Evolutionary conservation across 2,113 vertebrate genomes (phyloP).

Genomic region (Actinemys pallida): DNA sequence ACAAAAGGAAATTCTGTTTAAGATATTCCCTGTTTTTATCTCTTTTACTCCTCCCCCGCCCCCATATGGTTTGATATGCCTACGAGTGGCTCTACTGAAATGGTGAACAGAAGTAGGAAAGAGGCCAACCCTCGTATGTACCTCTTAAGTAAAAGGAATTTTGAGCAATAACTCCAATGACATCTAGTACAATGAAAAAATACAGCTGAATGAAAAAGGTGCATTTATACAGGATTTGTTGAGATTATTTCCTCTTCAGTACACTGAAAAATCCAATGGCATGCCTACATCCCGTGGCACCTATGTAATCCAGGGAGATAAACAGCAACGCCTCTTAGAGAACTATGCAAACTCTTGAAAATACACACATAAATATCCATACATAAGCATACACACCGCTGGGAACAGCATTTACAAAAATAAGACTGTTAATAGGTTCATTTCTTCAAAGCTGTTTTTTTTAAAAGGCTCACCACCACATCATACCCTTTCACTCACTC

Average conservation of each 20-base stretch:
- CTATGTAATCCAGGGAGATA: not conserved
- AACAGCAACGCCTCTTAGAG: not conserved
- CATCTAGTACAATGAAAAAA: not conserved
- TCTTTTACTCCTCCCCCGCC: not conserved
- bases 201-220: not conserved
- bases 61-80: not conserved
- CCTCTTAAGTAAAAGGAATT: not conserved
- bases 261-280: not conserved
- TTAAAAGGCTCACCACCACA: not conserved
- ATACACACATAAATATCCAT: rapidly evolving
- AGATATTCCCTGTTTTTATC: conserved; percentile 29
- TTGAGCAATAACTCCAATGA: not conserved
- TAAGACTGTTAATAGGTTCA: not conserved
- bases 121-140: not conserved
- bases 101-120: not conserved
- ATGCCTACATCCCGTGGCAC: not conserved
- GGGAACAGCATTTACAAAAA: not conserved
- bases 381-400: not conserved
- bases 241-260: not conserved
- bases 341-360: not conserved
- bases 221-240: not conserved
- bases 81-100: not conserved
- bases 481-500: conserved; percentile 7
- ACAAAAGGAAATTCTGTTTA: conserved; percentile 45
- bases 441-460: not conserved